A percentile compares a stretch with the other conserved stretches of the same genome.
Conservation (phyloP, 1,140 invertebrate genomes). For the Himalopsyche phryganea region DNA sequence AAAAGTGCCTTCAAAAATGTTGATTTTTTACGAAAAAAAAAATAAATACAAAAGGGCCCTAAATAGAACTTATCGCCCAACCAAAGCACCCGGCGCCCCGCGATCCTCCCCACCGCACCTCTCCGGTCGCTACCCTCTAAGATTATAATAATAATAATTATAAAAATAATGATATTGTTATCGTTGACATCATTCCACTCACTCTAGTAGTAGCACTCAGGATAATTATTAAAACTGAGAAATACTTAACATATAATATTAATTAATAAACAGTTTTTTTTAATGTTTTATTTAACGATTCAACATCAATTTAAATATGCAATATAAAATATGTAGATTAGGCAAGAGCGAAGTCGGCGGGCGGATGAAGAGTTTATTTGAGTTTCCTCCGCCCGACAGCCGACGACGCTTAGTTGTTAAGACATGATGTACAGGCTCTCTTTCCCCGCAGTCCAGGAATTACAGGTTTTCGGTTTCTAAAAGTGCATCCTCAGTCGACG, state of each 20-base stretch:
- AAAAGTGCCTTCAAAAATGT: conserved; percentile 84
- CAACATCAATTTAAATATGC: conserved; percentile 19
- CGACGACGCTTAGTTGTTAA: conserved; percentile 29
- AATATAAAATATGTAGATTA: conserved; percentile 28
- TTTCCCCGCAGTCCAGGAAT: conserved; percentile 39
- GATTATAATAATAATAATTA: conserved; percentile 13
- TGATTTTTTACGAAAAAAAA: conserved; percentile 78
- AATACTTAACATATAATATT: conserved; percentile 19
- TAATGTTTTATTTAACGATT: conserved; percentile 18
- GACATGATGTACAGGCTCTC: conserved; percentile 37
- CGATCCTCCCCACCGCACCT: conserved; percentile 38
- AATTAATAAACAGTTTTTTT: conserved; percentile 12
- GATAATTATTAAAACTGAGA: conserved; percentile 20
- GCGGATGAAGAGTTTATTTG: not conserved
- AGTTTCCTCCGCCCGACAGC: conserved; percentile 33
- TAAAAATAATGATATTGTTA: conserved; percentile 29
- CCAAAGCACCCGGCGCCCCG: conserved; percentile 58
- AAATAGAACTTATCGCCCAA: conserved; percentile 73
- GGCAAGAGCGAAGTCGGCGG: conserved; percentile 2
- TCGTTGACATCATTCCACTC: conserved; percentile 26
- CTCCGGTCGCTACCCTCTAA: conserved; percentile 16
- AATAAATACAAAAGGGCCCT: conserved; percentile 71
- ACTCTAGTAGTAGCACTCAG: conserved; percentile 28
- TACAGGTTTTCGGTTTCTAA: conserved; percentile 48
- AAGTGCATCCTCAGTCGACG: conserved; percentile 37